These are phyloP conservation scores for Stenodera caucasica DNA, from an alignment of 2,888 invertebrate genomes.

Conservation along the genomic window DNA sequence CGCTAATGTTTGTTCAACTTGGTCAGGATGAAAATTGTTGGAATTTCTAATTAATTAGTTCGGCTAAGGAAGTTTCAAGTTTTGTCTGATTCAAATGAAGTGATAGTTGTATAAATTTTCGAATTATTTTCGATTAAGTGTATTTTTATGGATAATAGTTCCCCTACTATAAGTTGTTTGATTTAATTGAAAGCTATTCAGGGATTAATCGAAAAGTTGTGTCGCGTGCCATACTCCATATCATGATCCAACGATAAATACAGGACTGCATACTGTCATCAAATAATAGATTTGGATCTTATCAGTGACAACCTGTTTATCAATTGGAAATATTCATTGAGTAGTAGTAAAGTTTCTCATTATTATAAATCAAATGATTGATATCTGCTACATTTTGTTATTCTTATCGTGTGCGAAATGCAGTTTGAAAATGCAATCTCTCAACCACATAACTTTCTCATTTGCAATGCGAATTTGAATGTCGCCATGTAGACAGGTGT, in stretches of 20 bases:
- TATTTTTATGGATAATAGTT: too few relatives aligned
- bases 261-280: conserved; percentile 11
- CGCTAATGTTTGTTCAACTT: conserved; percentile 32
- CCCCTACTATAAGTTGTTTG: not conserved
- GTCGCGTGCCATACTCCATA: not conserved
- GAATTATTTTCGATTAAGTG: too few relatives aligned
- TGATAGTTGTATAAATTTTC: too few relatives aligned
- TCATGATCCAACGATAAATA: not conserved
- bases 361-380: not conserved
- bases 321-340: conserved; percentile 39
- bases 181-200: not conserved
- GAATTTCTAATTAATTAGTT: conserved; percentile 39
- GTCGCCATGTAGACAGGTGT: not conserved
- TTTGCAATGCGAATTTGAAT: not conserved
- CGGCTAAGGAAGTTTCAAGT: conserved; percentile 21
- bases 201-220: not conserved
- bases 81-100: too few relatives aligned
- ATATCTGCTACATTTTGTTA: not conserved
- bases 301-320: conserved; percentile 17
- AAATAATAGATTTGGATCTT: conserved; percentile 1
- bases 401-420: not conserved
- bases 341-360: conserved; percentile 8
- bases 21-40: conserved; percentile 32
- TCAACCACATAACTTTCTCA: too few relatives aligned
- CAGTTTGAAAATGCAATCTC: not conserved